Percentiles rank a stretch among this genome's conserved stretches.
phyloP scores from a whole-genome alignment of 2,113 vertebrate species.

The Maccullochella peelii region DNA sequence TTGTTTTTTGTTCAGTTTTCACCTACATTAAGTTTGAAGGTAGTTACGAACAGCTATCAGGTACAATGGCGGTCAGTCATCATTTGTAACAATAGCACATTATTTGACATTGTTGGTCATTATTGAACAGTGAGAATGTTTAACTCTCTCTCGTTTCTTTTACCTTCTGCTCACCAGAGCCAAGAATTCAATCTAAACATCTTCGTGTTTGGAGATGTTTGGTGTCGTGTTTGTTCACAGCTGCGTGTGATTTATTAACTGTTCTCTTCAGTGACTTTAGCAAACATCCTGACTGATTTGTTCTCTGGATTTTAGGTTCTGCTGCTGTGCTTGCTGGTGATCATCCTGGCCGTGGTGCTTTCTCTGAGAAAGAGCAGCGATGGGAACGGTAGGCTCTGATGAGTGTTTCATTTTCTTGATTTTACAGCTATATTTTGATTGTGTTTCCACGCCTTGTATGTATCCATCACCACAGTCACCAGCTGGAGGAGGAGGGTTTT shows the following conservation, averaged over 20 bases:
- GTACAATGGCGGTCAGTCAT: background rate
- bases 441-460: background rate
- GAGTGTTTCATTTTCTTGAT: background rate
- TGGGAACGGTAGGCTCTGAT: slow-evolving; percentile 49
- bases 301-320: slow-evolving; percentile 67
- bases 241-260: background rate
- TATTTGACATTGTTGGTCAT: background rate
- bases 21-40: background rate
- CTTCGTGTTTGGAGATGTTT: background rate
- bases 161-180: background rate
- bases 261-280: background rate
- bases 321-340: slow-evolving; percentile 74
- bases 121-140: background rate
- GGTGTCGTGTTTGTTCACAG: background rate
- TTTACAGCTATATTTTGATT: background rate
- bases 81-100: background rate
- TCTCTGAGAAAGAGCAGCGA: slow-evolving; percentile 50
- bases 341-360: slow-evolving; percentile 75
- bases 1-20: background rate
- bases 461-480: background rate
- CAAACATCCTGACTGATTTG: slow-evolving; percentile 1
- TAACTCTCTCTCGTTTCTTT: background rate
- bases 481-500: background rate
- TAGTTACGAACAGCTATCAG: background rate
- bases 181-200: background rate